Conservation (phyloP, 2,113 vertebrate genomes). For the Lepisosteus oculatus region DNA sequence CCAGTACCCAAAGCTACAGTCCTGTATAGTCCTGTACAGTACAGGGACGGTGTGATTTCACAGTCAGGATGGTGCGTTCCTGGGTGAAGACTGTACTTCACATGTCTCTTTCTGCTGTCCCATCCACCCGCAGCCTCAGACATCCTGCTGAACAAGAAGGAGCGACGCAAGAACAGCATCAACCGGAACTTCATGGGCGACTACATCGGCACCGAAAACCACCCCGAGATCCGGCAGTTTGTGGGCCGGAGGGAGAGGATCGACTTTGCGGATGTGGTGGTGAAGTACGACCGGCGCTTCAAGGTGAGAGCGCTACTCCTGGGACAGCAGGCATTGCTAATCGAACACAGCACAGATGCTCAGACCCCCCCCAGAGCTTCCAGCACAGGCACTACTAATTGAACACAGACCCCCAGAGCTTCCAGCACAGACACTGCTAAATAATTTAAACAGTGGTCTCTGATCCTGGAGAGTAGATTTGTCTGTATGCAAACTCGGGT, state of each 20-base stretch:
- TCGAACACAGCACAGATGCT: too few relatives aligned
- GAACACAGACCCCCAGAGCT: too few relatives aligned
- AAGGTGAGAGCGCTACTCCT: slow-evolving; percentile 48
- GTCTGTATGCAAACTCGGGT: too few relatives aligned
- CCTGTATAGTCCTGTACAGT: too few relatives aligned
- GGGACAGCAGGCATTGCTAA: too few relatives aligned
- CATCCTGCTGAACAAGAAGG: slow-evolving; percentile 76
- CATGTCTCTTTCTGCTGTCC: background rate
- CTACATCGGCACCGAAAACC: slow-evolving; percentile 72
- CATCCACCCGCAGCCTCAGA: slow-evolving; percentile 61
- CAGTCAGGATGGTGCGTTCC: background rate
- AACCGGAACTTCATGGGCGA: slow-evolving; percentile 80
- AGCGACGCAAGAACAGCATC: slow-evolving; percentile 74
- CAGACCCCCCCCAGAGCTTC: too few relatives aligned
- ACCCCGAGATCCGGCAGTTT: slow-evolving; percentile 71
- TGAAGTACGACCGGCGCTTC: slow-evolving; percentile 77
- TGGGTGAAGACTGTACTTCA: background rate
- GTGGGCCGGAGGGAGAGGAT: slow-evolving; percentile 74
- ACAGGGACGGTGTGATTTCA: background rate
- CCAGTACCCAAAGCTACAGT: too few relatives aligned
- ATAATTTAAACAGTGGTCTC: too few relatives aligned
- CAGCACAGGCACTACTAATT: too few relatives aligned
- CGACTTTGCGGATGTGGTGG: slow-evolving; percentile 72
- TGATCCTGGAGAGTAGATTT: too few relatives aligned
- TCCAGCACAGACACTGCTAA: too few relatives aligned